Percentiles rank a stretch among this genome's conserved stretches.
Conservation (phyloP, 35 echinoderm and acorn worm genomes). For the Hemicentrotus pulcherrimus region DNA sequence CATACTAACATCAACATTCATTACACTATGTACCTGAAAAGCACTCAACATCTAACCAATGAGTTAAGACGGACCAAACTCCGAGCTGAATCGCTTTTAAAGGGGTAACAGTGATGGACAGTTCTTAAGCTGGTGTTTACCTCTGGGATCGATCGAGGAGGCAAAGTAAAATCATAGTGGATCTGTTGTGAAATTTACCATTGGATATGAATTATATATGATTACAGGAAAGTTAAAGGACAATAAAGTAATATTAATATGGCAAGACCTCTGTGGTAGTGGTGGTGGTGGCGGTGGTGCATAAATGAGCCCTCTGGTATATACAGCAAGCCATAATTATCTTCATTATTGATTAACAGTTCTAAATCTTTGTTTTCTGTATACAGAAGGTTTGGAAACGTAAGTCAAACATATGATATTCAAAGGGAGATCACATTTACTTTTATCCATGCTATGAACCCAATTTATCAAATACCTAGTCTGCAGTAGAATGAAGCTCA, state of each 20-base stretch:
- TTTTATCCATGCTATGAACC: neutral
- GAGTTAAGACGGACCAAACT: neutral
- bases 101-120: neutral
- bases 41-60: neutral
- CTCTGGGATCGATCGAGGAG: neutral
- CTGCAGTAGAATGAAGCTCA: neutral
- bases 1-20: constrained; percentile 19
- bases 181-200: neutral
- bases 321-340: no score
- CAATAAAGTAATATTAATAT: no score
- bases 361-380: no score
- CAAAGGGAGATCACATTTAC: no score
- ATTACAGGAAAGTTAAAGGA: neutral
- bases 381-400: no score
- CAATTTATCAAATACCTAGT: neutral
- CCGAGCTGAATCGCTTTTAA: neutral
- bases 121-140: neutral
- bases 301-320: no score
- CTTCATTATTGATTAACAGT: no score
- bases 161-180: neutral
- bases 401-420: no score
- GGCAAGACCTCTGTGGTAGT: no score
- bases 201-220: neutral
- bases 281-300: no score
- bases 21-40: neutral